phyloP scores from a whole-genome alignment of 2,888 invertebrate species.

The Sphecodes monilicornis region DNA sequence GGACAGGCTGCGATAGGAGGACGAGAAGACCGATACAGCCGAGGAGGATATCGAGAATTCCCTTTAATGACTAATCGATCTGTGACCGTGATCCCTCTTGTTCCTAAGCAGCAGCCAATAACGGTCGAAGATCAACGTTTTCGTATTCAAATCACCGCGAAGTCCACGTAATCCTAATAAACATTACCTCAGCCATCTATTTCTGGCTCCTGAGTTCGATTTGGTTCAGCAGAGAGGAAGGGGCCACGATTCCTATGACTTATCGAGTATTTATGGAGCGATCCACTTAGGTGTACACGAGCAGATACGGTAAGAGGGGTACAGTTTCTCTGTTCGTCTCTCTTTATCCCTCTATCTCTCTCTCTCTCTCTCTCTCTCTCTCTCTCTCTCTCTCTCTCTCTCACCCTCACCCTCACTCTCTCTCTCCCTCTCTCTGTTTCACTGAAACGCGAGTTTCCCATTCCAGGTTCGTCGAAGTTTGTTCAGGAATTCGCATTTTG shows the following conservation, averaged over 20 bases:
- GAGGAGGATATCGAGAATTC: conserved; percentile 38
- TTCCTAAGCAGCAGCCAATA: conserved; percentile 47
- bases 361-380: neutral
- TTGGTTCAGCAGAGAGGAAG: conserved; percentile 26
- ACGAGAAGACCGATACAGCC: conserved; percentile 10
- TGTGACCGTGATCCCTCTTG: conserved; percentile 53
- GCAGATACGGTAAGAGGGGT: conserved; percentile 18
- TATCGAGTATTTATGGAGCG: conserved; percentile 57
- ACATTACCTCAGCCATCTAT: conserved; percentile 49
- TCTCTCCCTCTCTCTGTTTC: neutral
- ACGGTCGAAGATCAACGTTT: conserved; percentile 24
- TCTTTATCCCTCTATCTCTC: neutral
- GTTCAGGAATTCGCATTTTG: conserved; percentile 36
- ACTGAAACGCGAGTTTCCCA: conserved; percentile 24
- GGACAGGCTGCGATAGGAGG: conserved; percentile 3
- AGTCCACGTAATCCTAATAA: conserved; percentile 44
- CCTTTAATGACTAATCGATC: conserved; percentile 65
- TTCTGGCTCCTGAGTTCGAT: conserved; percentile 44
- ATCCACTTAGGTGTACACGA: conserved; percentile 44
- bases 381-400: neutral
- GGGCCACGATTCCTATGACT: conserved; percentile 29
- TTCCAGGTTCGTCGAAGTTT: conserved; percentile 28
- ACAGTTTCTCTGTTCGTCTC: neutral
- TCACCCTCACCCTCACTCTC: neutral
- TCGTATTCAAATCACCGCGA: conserved; percentile 57